These are phyloP conservation scores for Drosophila nikananu DNA, from an alignment of 1,140 invertebrate genomes.

Conservation along the genomic window DNA sequence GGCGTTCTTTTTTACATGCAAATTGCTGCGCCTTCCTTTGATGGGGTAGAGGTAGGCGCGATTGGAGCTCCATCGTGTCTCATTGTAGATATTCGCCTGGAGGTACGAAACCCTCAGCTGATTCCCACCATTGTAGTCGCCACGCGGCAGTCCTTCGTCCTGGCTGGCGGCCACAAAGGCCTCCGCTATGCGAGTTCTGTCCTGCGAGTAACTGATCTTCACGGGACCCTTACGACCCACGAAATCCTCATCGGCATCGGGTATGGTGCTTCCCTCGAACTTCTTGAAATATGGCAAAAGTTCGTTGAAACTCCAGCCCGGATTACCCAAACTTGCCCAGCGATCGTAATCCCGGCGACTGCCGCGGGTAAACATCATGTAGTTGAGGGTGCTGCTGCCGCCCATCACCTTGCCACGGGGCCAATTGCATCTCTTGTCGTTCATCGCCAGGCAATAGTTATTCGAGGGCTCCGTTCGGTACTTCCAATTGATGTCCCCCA, in stretches of 20 bases:
- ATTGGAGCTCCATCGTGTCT: conserved; percentile 90
- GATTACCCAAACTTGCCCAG: conserved; percentile 91
- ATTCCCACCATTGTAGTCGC: conserved; percentile 90
- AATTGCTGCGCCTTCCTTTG: conserved; percentile 87
- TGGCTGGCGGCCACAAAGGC: conserved; percentile 89
- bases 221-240: conserved; percentile 87
- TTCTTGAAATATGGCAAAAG: conserved; percentile 93
- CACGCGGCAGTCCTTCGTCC: conserved; percentile 88
- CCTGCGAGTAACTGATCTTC: conserved; percentile 85
- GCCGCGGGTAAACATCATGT: conserved; percentile 95
- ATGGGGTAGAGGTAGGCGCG: conserved; percentile 90
- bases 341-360: conserved; percentile 91
- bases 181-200: conserved; percentile 87
- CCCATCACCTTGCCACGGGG: conserved; percentile 92
- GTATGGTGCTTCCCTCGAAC: conserved; percentile 89
- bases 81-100: conserved; percentile 89
- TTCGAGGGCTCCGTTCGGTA: conserved; percentile 88
- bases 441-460: conserved; percentile 84
- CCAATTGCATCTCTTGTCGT: conserved; percentile 88
- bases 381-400: conserved; percentile 91
- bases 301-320: conserved; percentile 92
- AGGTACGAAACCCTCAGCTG: conserved; percentile 88
- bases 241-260: conserved; percentile 85
- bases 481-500: conserved; percentile 88
- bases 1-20: conserved; percentile 88